phyloP scores from a whole-genome alignment of 2,113 vertebrate species.

The Equus przewalskii region DNA sequence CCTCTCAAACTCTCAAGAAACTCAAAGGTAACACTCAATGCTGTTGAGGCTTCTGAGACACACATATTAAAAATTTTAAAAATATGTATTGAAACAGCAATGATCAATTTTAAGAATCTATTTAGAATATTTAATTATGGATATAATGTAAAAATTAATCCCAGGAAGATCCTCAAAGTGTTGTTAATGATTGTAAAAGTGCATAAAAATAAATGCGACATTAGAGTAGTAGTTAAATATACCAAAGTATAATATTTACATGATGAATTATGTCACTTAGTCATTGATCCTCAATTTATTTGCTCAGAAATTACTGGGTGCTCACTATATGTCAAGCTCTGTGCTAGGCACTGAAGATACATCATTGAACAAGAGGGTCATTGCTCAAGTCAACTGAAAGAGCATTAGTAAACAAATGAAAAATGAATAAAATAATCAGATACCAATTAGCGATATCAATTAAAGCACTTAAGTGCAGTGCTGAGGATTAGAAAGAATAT shows the following conservation, averaged over 20 bases:
- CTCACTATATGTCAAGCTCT: not conserved
- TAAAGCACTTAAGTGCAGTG: not conserved
- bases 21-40: not conserved
- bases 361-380: not conserved
- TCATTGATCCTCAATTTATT: conserved; percentile 16
- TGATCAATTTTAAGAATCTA: not conserved
- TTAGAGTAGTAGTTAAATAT: not conserved
- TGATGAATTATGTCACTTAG: not conserved
- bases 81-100: not conserved
- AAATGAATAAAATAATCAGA: not conserved
- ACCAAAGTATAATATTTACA: not conserved
- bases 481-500: not conserved
- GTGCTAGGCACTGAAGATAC: not conserved
- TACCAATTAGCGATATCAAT: not conserved
- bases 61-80: not conserved
- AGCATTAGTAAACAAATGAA: not conserved
- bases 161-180: not conserved
- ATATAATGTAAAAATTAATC: not conserved
- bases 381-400: not conserved
- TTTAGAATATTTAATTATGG: not conserved
- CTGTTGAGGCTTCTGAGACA: not conserved
- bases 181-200: not conserved
- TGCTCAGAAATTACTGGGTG: not conserved
- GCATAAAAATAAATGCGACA: not conserved
- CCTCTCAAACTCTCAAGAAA: not conserved